Percentiles rank a stretch among this genome's conserved stretches.
Conservation (phyloP, 2,113 vertebrate genomes). For the Meleagris gallopavo region DNA sequence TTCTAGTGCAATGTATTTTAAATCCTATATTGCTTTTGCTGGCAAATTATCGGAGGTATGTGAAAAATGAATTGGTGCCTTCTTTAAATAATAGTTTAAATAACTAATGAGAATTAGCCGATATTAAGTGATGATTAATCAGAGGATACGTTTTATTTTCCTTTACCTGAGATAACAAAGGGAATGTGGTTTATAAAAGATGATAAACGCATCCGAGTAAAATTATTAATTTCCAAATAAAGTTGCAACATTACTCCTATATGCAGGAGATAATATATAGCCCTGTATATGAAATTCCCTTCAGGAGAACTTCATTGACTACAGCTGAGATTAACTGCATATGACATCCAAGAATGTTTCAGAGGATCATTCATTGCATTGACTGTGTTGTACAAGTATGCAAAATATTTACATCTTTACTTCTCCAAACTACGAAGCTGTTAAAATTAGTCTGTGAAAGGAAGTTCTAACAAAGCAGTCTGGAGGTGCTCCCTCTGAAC, state of each 20-base stretch:
- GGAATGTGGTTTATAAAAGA: neutral
- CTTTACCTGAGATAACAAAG: neutral
- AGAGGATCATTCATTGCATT: slow-evolving; percentile 72
- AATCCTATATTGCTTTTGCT: neutral
- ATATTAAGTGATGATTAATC: neutral
- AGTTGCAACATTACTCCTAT: neutral
- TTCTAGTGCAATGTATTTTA: neutral
- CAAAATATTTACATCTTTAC: slow-evolving; percentile 78
- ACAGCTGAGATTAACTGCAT: slow-evolving; percentile 53
- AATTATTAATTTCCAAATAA: slow-evolving; percentile 23
- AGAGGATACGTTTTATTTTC: neutral
- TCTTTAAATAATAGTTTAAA: slow-evolving; percentile 63
- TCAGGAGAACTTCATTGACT: slow-evolving; percentile 43
- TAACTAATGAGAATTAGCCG: slow-evolving; percentile 35
- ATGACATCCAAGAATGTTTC: slow-evolving; percentile 62
- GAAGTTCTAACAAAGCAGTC: slow-evolving; percentile 72
- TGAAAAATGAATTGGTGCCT: neutral
- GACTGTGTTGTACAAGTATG: slow-evolving; percentile 74
- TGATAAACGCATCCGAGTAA: neutral
- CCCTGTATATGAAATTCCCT: slow-evolving; percentile 22
- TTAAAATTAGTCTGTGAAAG: slow-evolving; percentile 73
- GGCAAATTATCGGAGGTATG: neutral
- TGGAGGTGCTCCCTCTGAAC: slow-evolving; percentile 69
- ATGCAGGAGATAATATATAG: slow-evolving; percentile 16
- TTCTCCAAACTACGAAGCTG: slow-evolving; percentile 71